phyloP scores from a whole-genome alignment of 2,113 vertebrate genomes.

The Laticauda laticaudata region DNA sequence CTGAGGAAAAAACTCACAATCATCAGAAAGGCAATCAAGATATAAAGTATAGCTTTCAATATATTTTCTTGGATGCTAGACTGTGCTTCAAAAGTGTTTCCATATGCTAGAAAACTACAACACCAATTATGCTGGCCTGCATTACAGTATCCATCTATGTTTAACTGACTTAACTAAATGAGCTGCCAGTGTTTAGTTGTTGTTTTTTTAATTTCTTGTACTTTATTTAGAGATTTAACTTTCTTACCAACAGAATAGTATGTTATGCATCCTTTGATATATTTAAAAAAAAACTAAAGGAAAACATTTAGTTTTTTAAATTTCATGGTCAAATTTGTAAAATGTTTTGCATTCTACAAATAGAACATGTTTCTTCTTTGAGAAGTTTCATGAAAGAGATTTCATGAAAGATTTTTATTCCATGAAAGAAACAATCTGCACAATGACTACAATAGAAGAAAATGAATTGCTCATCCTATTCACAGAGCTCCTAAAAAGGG shows the following conservation, averaged over 20 bases:
- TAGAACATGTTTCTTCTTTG: neutral
- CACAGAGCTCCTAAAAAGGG: neutral
- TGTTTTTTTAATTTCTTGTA: neutral
- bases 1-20: neutral
- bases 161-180: neutral
- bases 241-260: neutral
- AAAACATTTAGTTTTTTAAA: neutral
- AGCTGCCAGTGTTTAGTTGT: neutral
- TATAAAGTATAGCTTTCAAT: neutral
- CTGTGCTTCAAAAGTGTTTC: neutral
- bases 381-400: neutral
- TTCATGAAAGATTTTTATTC: neutral
- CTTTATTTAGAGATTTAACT: neutral
- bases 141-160: neutral
- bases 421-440: neutral
- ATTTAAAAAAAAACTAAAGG: no score
- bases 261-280: neutral
- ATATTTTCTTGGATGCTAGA: no score
- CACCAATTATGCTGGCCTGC: neutral
- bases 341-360: neutral
- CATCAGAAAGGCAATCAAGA: neutral
- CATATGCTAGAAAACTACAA: neutral
- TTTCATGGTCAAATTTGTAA: neutral
- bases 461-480: neutral
- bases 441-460: neutral